Base-by-base conservation (phyloP, 37 sponge, comb jelly and placozoan species). In the Cliona cf. orientalis region DNA sequence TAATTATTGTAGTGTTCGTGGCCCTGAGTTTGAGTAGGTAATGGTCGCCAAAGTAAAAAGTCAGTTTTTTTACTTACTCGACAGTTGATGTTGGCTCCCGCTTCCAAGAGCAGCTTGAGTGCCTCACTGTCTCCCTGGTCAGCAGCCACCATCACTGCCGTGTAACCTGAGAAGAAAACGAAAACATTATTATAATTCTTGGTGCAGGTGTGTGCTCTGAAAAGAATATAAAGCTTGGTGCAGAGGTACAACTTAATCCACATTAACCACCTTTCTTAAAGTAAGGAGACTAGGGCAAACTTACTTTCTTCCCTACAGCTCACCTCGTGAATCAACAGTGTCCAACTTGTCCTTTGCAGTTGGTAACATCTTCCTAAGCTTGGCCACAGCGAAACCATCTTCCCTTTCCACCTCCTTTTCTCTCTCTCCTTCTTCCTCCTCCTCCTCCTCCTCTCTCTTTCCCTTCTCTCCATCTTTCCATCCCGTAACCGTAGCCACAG, bases 101-200 rank as follows among this genome's bases (percentile, higher is more conserved):
- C 44, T 29, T 87, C 69, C 46, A 87, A 46, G 29, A 87, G 34
- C 14, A 81, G 25, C 26, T 5, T 6, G 21, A 81, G 25, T 19
- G 57, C 45, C 14, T 42, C 60, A 26, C 55, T 26, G 42, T 81
- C 65, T 0, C 82, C 88, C 7, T 7, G n/a, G 22, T 66, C 69
- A 68, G 68, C 74, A 17, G 88, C 82, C 17, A 22, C 22, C 82
- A 87, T 80, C 45, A 81, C n/a, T n/a, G 88, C 60, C 3, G 82
- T 87, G 60, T 67, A 75, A 38, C 88, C 88, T 87, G 74, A 12
- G 65, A 31, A 2, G 5, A 31, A 6, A 12, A n/a, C n/a, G n/a
- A n/a, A n/a, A n/a, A n/a, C n/a, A n/a, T n/a, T n/a, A n/a, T n/a
- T n/a, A n/a, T n/a, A n/a, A n/a, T n/a, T n/a, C n/a, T n/a, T n/a